Base-by-base conservation (phyloP, 2,888 invertebrate species). In the Fragum sueziense region DNA sequence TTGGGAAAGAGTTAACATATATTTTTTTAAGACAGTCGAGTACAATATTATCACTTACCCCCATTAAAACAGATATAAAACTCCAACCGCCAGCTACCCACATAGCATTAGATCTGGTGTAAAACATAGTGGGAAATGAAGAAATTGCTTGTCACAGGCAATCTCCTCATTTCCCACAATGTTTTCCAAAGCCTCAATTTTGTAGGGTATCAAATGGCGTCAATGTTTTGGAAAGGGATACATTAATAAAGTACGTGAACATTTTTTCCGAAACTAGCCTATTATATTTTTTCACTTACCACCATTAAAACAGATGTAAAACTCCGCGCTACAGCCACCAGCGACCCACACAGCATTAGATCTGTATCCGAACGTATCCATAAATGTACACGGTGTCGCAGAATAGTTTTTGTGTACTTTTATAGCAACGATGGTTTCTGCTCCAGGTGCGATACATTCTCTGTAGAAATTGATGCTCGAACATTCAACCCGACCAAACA, bases 281-380 rank as follows among this genome's bases (percentile, higher is more conserved):
- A n/a, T n/a, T n/a, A n/a, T n/a, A n/a, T n/a, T n/a, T n/a, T n/a
- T n/a, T n/a, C 34, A 61, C 70, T 22, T 72, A 84, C 84, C 80
- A 52, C 79, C 79, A n/a, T 68, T 59, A 59, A 79, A 81, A 37
- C 84, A 84, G 11, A 84, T 34, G 54, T 79, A 84, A 52, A 84
- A 84, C 47, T 79, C 76, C 0, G 79, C 84, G 47, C 80, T 81
- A 37, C 84, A 84, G 9, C 84, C 80, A n/a, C 70, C 65, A 14
- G 68, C 78, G 1, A 84, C 80, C 84, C 84, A 84, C n/a, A 84
- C 76, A 9, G 68, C 69, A 67, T 79, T 84, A 27, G 68, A 67
- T 29, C 80, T 74, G 71, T 61, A 84, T 52, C 84, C 84, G 61
- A 81, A 84, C 3, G 79, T 74, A 1, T 57, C 65, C 61, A 74